These are phyloP conservation scores for Metalampra italica DNA, from an alignment of 2,888 invertebrate genomes.

Conservation along the genomic window DNA sequence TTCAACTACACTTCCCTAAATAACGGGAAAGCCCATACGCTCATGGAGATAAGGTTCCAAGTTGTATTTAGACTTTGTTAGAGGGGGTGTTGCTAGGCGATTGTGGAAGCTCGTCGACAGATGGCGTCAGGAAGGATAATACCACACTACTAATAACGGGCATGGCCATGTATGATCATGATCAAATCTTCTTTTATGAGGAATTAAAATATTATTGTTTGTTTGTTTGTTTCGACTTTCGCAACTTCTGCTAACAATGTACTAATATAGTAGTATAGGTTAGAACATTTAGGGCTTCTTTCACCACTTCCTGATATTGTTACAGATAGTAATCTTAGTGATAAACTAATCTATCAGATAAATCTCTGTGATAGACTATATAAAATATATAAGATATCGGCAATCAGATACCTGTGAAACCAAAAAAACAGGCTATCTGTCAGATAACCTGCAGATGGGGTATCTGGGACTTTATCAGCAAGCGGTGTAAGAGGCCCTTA, in stretches of 20 bases:
- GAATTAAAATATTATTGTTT: conserved; percentile 41
- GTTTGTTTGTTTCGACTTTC: conserved; percentile 38
- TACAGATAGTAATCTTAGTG: no score
- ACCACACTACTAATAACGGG: conserved; percentile 38
- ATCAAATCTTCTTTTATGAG: conserved; percentile 41
- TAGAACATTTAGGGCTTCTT: no score
- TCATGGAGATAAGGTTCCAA: background rate
- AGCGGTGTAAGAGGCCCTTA: no score
- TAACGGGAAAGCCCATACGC: background rate
- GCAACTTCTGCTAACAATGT: background rate
- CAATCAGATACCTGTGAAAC: no score
- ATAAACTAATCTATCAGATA: no score
- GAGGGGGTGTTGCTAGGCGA: conserved; percentile 1
- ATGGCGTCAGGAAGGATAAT: conserved; percentile 61
- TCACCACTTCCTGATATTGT: no score
- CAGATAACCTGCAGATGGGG: no score
- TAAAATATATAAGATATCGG: no score
- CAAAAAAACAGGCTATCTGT: no score
- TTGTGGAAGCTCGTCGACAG: conserved; percentile 46
- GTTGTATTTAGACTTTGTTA: background rate
- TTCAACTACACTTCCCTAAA: conserved; percentile 5
- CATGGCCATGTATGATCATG: conserved; percentile 46
- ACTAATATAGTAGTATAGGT: no score
- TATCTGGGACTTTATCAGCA: no score
- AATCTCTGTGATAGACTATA: no score